Percentiles rank a stretch among this genome's conserved stretches.
These are phyloP conservation scores for Quadroppia sp. DNA, from an alignment of 2,888 invertebrate genomes.

Conservation along the genomic window DNA sequence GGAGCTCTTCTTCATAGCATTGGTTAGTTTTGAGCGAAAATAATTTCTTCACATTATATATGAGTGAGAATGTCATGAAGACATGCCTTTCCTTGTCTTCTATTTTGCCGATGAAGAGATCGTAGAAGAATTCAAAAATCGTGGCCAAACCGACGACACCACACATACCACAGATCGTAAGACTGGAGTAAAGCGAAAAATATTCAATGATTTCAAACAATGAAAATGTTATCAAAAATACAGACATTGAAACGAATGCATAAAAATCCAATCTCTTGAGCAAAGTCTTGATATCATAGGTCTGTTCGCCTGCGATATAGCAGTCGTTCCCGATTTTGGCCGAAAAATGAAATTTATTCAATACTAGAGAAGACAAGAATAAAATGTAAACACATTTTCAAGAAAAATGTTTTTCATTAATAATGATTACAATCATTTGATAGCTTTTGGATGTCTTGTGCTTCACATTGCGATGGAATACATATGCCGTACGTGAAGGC, in stretches of 20 bases:
- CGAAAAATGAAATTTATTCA: conserved; percentile 10
- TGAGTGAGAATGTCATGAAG: conserved; percentile 18
- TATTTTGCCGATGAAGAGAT: background rate
- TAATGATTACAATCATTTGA: background rate
- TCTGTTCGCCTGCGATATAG: background rate
- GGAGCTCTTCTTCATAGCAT: background rate
- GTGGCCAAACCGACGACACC: conserved; percentile 31
- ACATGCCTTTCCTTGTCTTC: background rate
- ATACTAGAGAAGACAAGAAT: background rate
- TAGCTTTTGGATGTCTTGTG: background rate
- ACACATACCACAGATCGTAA: background rate
- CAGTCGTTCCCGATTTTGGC: conserved; percentile 13
- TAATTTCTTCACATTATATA: conserved; percentile 30
- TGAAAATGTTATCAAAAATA: no score
- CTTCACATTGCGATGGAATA: background rate
- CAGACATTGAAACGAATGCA: conserved; percentile 13
- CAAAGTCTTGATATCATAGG: background rate
- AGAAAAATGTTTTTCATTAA: background rate
- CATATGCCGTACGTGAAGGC: background rate
- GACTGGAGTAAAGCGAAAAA: no score
- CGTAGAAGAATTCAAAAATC: conserved; percentile 19
- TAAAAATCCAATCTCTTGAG: background rate
- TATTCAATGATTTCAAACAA: no score
- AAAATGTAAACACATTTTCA: background rate
- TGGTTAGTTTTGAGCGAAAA: background rate